Base-by-base conservation (phyloP, 1,140 invertebrate species). In the Drosophila burlai region DNA sequence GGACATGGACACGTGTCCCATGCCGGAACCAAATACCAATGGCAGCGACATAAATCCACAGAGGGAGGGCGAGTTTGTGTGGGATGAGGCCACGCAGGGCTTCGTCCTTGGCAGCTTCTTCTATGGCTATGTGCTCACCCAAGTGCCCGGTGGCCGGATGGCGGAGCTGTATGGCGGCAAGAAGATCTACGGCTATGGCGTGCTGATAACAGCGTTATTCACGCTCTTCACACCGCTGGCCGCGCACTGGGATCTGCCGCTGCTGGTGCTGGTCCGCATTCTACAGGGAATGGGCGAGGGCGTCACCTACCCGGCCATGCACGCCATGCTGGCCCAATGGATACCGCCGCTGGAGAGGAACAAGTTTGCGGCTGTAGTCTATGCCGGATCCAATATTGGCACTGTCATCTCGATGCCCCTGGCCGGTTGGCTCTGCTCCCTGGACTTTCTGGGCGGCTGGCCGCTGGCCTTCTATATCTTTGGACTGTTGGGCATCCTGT, bases 251-350 rank as follows among this genome's bases (percentile, higher is more conserved):
- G 95, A 96, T 77, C 95, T 96, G 66, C 94, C 95, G 66, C 94
- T 96, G 58, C 96, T 99, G 81, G 95, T 98, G 69, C 94, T 94
- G 36, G 95, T 97, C 4, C 93, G 98, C 75, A 94, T 98, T 16
- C 91, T 98, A 15, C 97, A 97, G 93, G 98, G 98, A 31, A 94
- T 98, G 73, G 97, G 96, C 26, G 97, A 98, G 94, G 97, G 97
- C 42, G 96, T 97, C 31, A 97, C 96, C 46, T 97, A 96, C 93
- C 97, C 97, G 46, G 96, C 96, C 1, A 96, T 97, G 96, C 96
- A 97, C 91, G 96, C 95, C 29, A 96, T 97, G 95, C 92, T 97
- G 34, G 96, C 96, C 5, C 94, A 95, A 63, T 97, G 97, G 97
- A 96, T 97, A 47, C 97, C 97, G 8, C 96, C 96, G 13, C 92